phyloP scores from a whole-genome alignment of 2,113 vertebrate genomes.

The Shinisaurus crocodilurus region DNA sequence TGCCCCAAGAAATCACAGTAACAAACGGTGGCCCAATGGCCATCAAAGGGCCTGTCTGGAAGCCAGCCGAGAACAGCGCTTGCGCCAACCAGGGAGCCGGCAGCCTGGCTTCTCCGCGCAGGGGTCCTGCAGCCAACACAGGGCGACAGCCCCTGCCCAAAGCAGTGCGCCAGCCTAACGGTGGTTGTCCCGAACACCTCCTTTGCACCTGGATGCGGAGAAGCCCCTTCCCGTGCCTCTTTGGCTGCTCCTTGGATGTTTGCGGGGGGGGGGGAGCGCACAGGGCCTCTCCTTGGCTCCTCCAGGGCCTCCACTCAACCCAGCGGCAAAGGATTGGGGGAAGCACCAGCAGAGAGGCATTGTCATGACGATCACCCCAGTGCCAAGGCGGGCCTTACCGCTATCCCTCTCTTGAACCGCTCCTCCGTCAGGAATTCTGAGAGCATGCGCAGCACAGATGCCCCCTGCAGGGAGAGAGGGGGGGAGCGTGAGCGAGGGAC shows the following conservation, averaged over 20 bases:
- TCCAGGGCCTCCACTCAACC: fast-evolving
- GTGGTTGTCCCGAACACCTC: too few species aligned
- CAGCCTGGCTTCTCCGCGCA: neutral
- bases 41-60: too few species aligned
- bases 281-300: neutral
- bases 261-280: too few species aligned
- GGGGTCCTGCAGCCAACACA: neutral
- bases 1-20: too few species aligned
- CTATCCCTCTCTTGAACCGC: conserved; percentile 84
- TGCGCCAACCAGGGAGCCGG: neutral
- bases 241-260: neutral
- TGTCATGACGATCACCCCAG: neutral
- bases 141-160: neutral
- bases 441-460: conserved; percentile 90
- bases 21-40: too few species aligned
- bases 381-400: conserved; percentile 77
- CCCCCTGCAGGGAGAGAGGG: conserved; percentile 79
- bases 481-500: fast-evolving
- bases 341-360: neutral
- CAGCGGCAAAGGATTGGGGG: fast-evolving
- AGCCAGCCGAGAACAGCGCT: too few species aligned
- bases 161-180: too few species aligned
- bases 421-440: conserved; percentile 87
- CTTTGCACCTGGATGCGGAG: too few species aligned
- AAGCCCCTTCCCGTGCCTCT: neutral